Base-by-base conservation (phyloP, 2,797 vertebrate genomes). In the Delichon dasypus region DNA sequence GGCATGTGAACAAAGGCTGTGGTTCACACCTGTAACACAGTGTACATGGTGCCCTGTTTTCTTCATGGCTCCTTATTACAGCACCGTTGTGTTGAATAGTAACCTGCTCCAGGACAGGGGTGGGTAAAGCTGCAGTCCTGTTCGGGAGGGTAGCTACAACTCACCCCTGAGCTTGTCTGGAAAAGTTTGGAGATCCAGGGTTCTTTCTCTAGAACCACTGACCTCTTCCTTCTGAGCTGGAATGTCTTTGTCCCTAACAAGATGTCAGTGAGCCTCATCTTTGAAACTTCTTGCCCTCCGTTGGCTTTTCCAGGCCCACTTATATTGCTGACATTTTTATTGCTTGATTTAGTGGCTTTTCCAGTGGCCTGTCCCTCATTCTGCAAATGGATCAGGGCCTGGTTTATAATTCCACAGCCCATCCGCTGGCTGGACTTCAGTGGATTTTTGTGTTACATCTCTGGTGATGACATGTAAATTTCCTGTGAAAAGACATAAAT, bases 1-100 rank as follows among this genome's bases (percentile, higher is more conserved):
- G 93, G 86, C 84, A 89, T 90, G 67, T 74, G 94, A 93, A 89
- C 88, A 92, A 96, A 95, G 53, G 75, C 88, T 64, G 4, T 36
- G 53, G 77, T 75, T 93, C 89, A 44, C 8, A 16, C 68, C 71
- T 94, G 71, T 89, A 92, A 21, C 48, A 30, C 10, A 6, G 80
- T 17, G 32, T 83, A 68, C 51, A 22, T 54, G 60, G 73, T 87
- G 74, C 47, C 5, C 2, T 76, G 51, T 81, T 95, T 73, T 93
- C 80, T 73, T 77, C 38, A 1, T 65, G 45, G 16, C 65, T 89
- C 77, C 54, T 87, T 71, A 32, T 53, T 79, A 21, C 23, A 17
- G 72, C 81, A 53, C 42, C 7, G 14, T 83, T 85, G 61, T 84
- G n/a, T 68, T 90, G 64, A 90, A 40, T 2, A 32, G 47, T 45